Base-by-base conservation (phyloP, 2,888 invertebrate genomes). In the Agrenia bidenticulata region DNA sequence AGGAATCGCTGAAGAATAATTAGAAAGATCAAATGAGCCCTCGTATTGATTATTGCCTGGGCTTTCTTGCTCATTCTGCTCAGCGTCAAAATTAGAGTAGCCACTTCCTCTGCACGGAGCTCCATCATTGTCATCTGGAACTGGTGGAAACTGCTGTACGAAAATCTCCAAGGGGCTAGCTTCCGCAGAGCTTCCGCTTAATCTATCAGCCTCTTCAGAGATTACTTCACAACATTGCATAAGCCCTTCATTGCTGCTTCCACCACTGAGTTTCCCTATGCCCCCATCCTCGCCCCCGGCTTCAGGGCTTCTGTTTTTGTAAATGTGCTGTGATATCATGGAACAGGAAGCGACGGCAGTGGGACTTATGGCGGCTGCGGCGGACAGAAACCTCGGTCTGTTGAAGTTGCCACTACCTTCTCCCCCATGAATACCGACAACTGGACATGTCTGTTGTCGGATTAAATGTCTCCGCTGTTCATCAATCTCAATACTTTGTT, bases 381-480 rank as follows among this genome's bases (percentile, higher is more conserved):
- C 76, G 4, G 74, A 75, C 21, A 76, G 65, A 61, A 76, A 76
- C 27, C 76, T 49, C 4, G 76, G 76, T 27, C 76, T 55, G 59
- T 73, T 73, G 54, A 76, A 76, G 26, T 69, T 71, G 7, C 73
- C 71, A 50, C 67, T 57, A 17, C 73, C 74, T 37, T 76, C 76
- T 5, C 63, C 60, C 45, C 71, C 69, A 58, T 71, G 61, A 58
- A 76, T 64, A 62, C 72, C 71, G 23, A 76, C 76, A 32, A 32
- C 32, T 32, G 76, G 76, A 64, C 76, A 76, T 41, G 76, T 76
- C 64, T 76, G 76, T 42, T 76, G 76, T 15, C 76, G 71, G 17
- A 76, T 76, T n/a, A 76, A 57, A 61, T 76, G 76, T 27, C 74
- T 67, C 1, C 76, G 60, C 61, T 76, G 76, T 58, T 76, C 76